These are phyloP conservation scores for Lepidocolaptes lacrymiger DNA, from an alignment of 2,797 vertebrate species.

Conservation along the genomic window DNA sequence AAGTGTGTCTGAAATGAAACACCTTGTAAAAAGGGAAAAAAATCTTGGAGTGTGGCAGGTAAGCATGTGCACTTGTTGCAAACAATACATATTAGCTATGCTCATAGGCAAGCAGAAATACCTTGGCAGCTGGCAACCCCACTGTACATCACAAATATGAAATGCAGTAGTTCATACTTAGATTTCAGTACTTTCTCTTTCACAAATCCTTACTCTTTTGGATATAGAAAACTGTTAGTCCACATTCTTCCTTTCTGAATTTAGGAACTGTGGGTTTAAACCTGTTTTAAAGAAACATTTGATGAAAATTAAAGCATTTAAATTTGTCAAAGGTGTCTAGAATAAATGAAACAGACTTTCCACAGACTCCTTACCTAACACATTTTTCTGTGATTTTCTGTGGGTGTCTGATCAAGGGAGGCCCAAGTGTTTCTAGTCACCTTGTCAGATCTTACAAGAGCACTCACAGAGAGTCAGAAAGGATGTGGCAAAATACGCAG, in stretches of 20 bases:
- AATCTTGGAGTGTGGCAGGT: neutral
- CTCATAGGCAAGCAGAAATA: neutral
- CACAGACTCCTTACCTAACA: neutral
- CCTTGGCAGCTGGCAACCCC: neutral
- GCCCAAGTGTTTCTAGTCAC: neutral
- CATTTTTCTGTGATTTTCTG: neutral
- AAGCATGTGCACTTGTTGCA: neutral
- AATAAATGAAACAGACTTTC: neutral
- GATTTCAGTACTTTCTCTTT: neutral
- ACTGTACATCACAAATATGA: neutral
- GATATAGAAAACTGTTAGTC: neutral
- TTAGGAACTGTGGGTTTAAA: neutral
- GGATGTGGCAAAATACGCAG: neutral
- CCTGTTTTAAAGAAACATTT: neutral
- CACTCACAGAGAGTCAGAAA: neutral
- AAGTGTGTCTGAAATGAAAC: neutral
- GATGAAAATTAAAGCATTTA: neutral
- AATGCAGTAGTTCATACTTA: neutral
- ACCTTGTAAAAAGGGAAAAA: neutral
- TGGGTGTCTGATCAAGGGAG: neutral
- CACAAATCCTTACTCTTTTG: neutral
- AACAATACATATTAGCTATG: fast-evolving
- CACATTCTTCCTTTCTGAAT: neutral
- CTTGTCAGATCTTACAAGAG: neutral
- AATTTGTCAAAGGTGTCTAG: neutral